Conservation (phyloP, 2,113 vertebrate species). For the Bubo bubo region DNA sequence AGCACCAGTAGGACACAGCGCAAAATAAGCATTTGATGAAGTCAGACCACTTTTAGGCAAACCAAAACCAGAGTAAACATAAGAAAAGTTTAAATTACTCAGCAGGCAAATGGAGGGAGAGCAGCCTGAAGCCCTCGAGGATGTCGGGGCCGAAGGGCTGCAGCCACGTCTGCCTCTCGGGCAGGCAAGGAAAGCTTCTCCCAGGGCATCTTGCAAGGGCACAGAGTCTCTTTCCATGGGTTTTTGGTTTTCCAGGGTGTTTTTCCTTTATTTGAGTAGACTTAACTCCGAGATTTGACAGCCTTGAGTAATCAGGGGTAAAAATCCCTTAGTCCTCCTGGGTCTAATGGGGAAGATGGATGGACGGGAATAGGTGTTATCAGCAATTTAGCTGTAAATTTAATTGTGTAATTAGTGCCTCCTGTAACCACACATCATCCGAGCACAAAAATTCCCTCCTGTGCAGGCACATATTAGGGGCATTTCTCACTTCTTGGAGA, state of each 20-base stretch:
- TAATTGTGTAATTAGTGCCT: rapidly evolving
- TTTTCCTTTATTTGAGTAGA: background rate
- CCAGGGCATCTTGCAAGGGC: background rate
- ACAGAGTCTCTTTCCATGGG: rapidly evolving
- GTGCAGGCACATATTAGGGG: background rate
- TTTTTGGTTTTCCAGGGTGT: background rate
- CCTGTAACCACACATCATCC: rapidly evolving
- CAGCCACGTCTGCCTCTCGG: rapidly evolving
- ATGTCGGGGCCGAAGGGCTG: rapidly evolving
- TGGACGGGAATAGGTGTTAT: background rate
- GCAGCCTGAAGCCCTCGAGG: background rate
- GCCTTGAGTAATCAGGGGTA: background rate
- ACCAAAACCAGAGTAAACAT: background rate
- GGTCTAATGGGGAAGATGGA: background rate
- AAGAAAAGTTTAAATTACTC: background rate
- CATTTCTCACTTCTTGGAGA: background rate
- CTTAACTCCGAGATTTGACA: background rate
- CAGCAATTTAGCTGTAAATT: background rate
- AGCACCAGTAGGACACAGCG: background rate
- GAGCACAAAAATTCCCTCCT: background rate
- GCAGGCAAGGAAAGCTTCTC: background rate
- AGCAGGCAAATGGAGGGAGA: rapidly evolving
- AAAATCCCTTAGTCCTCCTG: background rate
- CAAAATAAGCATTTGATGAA: background rate
- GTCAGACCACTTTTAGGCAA: background rate